Evolutionary conservation across 2,888 invertebrate species (phyloP).

Genomic region (Unio pictorum): DNA sequence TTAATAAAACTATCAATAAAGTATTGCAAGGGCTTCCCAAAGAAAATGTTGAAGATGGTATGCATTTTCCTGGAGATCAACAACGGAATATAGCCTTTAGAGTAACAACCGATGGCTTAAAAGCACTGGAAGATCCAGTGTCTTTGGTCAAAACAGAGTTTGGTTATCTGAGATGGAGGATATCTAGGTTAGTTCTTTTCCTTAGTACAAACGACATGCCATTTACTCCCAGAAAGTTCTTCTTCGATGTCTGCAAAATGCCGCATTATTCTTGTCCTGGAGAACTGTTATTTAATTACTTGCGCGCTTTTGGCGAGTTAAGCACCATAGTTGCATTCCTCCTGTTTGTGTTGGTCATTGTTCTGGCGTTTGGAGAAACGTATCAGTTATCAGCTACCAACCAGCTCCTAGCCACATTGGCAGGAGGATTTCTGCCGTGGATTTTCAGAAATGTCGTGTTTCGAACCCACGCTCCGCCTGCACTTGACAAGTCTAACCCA

Average conservation of each 20-base stretch:
- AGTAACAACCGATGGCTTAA: constrained; percentile 36
- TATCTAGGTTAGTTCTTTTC: constrained; percentile 25
- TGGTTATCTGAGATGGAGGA: constrained; percentile 26
- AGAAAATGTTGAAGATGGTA: constrained; percentile 18
- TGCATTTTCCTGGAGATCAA: constrained; percentile 8
- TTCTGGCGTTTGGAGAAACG: constrained; percentile 42
- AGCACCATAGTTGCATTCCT: constrained; percentile 31
- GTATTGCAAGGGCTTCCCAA: constrained; percentile 41
- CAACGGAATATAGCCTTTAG: constrained; percentile 61
- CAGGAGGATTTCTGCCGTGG: constrained; percentile 43
- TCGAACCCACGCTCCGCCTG: constrained; percentile 14
- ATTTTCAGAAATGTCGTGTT: constrained; percentile 37
- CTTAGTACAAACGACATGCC: constrained; percentile 30
- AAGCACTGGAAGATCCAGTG: constrained; percentile 22
- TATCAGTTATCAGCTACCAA: constrained; percentile 39
- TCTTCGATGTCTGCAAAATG: constrained; percentile 38
- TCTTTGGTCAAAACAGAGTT: constrained; percentile 8
- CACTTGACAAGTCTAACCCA: constrained; percentile 17
- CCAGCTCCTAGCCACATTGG: constrained; percentile 34
- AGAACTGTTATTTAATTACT: constrained; percentile 22
- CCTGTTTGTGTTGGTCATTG: constrained; percentile 37
- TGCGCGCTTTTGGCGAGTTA: constrained; percentile 28
- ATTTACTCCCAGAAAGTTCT: constrained; percentile 34
- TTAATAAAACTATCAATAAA: constrained; percentile 55
- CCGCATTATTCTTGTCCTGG: constrained; percentile 36